Evolutionary conservation across 1,140 invertebrate species (phyloP).

Genomic region (Hyles euphorbiae): DNA sequence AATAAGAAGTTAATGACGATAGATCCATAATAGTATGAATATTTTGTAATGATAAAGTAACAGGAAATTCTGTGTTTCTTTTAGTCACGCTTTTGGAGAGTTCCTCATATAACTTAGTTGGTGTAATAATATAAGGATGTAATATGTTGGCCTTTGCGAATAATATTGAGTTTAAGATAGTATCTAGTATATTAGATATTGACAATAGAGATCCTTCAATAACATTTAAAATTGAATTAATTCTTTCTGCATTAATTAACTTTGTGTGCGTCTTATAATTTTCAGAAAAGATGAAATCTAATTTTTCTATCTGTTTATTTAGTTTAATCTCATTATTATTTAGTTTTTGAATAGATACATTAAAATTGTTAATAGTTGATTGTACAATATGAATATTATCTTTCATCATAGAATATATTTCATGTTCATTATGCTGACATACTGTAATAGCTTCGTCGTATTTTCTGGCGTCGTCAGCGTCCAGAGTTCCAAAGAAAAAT

Average conservation of each 20-base stretch:
- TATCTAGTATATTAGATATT: constrained; percentile 22
- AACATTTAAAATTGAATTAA: constrained; percentile 17
- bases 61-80: constrained; percentile 22
- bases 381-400: constrained; percentile 17
- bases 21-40: constrained; percentile 26
- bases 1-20: constrained; percentile 22
- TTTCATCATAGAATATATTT: constrained; percentile 17
- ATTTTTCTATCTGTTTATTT: constrained; percentile 17
- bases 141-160: constrained; percentile 24
- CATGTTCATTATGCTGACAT: constrained; percentile 12
- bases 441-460: constrained; percentile 23
- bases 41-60: constrained; percentile 14
- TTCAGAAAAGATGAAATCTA: constrained; percentile 14
- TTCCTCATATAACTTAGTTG: constrained; percentile 18
- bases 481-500: constrained; percentile 26
- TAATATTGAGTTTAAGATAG: constrained; percentile 20
- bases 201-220: constrained; percentile 23
- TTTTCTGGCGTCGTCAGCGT: constrained; percentile 6
- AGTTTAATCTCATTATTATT: constrained; percentile 20
- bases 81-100: constrained; percentile 17
- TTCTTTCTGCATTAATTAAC: constrained; percentile 3
- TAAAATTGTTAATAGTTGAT: constrained; percentile 11
- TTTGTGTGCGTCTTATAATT: constrained; percentile 8
- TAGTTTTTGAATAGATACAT: constrained; percentile 15
- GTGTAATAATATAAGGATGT: constrained; percentile 26